Evolutionary conservation across 2,113 vertebrate genomes (phyloP), one percentile per base, ranked within the genome.

Genomic region (Cyrtonyx montezumae): DNA sequence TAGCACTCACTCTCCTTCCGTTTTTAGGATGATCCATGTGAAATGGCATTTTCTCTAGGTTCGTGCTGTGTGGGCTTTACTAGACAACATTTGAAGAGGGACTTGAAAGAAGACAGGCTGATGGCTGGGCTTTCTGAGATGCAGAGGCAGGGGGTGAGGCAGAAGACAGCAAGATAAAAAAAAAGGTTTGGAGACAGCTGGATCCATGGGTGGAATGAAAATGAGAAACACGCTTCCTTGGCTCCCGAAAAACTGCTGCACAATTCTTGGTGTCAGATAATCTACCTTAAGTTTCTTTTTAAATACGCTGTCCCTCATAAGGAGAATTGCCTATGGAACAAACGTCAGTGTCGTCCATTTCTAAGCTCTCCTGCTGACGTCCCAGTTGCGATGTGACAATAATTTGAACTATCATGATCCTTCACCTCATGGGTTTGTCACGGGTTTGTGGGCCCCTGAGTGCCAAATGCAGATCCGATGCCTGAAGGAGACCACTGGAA

Each of bases 311-410:
- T 28, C 14, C 16, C 42, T 84, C 66, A 28, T 34, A 74, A 67
- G 11, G 21, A 11, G 73, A 51, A 17, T 90, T 56, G 8, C 4
- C 6, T 6, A 11, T 11, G 22, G 28, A n/a, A 43, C 43, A 75
- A 67, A 9, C 23, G 40, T 11, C 1, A 1, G 2, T 4, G 1
- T 3, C 8, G 13, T n/a, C 53, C 25, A 3, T 65, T 69, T 59
- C 42, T 79, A 40, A 73, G 76, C 55, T 79, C 45, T 23, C 2
- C 40, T 26, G 46, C 62, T 61, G 21, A 59, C 37, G 9, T 34
- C 17, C 51, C 17, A 21, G 25, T 19, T 53, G 26, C 25, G 62
- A 42, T 86, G 63, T 66, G 49, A 63, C 32, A 66, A 2, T 26
- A 36, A 21, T 8, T 55, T 25, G 66, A 43, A 11, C 4, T 13